Evolutionary conservation across 2,797 vertebrate species (phyloP).

Genomic region (Myotis pilosus): DNA sequence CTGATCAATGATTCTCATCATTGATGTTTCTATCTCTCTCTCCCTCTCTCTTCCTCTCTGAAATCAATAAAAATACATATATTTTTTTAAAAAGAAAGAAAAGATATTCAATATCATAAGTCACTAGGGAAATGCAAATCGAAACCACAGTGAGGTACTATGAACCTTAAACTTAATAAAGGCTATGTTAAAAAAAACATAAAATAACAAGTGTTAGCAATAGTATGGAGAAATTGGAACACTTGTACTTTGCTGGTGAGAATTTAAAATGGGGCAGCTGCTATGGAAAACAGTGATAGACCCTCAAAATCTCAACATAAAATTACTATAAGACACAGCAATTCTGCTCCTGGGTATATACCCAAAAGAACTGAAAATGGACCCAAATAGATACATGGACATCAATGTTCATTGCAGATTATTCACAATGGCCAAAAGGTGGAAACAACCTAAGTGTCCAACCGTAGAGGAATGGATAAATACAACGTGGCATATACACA

Average conservation of each 20-base stretch:
- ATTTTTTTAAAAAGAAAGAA: too few species aligned
- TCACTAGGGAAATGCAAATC: not conserved
- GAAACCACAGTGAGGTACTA: not conserved
- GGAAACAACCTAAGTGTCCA: not conserved
- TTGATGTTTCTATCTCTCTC: too few species aligned
- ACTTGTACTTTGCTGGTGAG: not conserved
- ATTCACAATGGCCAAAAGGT: not conserved
- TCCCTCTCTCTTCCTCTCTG: too few species aligned
- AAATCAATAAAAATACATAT: too few species aligned
- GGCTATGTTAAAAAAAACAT: not conserved
- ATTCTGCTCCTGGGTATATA: not conserved
- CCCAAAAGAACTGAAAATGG: not conserved
- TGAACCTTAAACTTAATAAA: too few species aligned
- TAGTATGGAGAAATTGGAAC: not conserved
- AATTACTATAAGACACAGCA: not conserved
- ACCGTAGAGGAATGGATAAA: not conserved
- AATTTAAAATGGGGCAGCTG: not conserved
- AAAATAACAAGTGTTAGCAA: not conserved
- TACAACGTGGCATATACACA: not conserved
- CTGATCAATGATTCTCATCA: too few species aligned
- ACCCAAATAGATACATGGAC: not conserved
- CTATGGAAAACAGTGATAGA: not conserved
- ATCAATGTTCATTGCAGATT: not conserved
- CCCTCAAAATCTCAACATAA: not conserved
- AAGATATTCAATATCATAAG: not conserved